Conservation (phyloP, 2,888 invertebrate species). For the Eupithecia tripunctaria region DNA sequence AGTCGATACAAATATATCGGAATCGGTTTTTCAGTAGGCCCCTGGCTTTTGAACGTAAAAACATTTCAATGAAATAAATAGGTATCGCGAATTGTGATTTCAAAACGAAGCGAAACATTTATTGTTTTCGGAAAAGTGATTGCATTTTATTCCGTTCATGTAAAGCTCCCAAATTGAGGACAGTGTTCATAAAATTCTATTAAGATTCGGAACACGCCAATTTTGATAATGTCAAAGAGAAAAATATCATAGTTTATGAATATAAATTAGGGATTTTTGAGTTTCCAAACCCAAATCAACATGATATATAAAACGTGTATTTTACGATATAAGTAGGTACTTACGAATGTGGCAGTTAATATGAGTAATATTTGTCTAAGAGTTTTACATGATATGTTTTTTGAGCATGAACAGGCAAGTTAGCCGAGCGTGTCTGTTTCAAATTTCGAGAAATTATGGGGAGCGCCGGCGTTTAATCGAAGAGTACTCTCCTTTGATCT, state of each 20-base stretch:
- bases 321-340: not conserved
- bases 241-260: slow-evolving; percentile 11
- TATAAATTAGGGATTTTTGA: not conserved
- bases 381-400: not conserved
- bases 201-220: slow-evolving; percentile 6
- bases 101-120: slow-evolving; percentile 13
- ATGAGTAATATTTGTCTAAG: not conserved
- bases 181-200: slow-evolving; percentile 5
- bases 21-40: not conserved
- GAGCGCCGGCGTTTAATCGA: slow-evolving; percentile 60
- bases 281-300: not conserved
- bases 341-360: not conserved
- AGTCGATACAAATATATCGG: not conserved
- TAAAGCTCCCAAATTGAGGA: slow-evolving; percentile 6
- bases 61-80: slow-evolving; percentile 7
- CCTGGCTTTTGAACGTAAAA: slow-evolving; percentile 10
- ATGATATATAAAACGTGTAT: not conserved
- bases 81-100: slow-evolving; percentile 14
- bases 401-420: slow-evolving; percentile 31
- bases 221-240: slow-evolving; percentile 9
- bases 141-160: slow-evolving; percentile 16
- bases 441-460: slow-evolving; percentile 59
- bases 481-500: slow-evolving; percentile 63
- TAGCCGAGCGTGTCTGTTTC: slow-evolving; percentile 49
- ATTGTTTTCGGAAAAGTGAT: slow-evolving; percentile 17